Base-by-base conservation (phyloP, 2,888 invertebrate species). In the Calephelis perditalis region DNA sequence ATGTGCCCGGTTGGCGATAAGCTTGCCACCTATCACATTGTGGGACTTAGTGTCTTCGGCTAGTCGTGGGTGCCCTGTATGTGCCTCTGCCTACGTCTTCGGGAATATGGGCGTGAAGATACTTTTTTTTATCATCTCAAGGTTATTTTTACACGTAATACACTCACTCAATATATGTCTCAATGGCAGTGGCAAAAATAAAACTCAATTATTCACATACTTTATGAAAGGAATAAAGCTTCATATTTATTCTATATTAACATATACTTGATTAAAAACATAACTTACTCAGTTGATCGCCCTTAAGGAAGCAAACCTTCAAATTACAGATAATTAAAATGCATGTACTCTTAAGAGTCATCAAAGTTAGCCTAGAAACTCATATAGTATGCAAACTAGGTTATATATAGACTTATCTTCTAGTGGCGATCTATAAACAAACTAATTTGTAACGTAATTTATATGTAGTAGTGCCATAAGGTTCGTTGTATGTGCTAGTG, bases 361-460 rank as follows among this genome's bases (percentile, higher is more conserved):
- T 47, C 58, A 62, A 40, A 62, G 37, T 55, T 56, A 58, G 58
- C 58, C 58, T 12, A 49, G 37, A 40, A 40, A 47, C 64, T 65
- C 70, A 66, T 67, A 66, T 68, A 58, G 63, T 67, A 74, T 72
- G 72, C 72, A 74, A 77, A 78, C 73, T 72, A 71, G 76, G 70
- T 70, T 79, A 77, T 76, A 77, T 77, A 77, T 75, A 79, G 71
- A 49, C 49, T 49, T 49, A 49, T 49, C 65, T 69, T 67, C 67
- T 75, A 79, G 79, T 81, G 54, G 62, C 57, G 67, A 63, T 73
- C 73, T 68, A 75, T 78, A 84, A 82, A 84, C 82, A 83, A 73
- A 78, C 79, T 75, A 70, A 81, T 84, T 80, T 77, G 75, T 74
- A 69, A 67, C 64, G 66, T 75, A 77, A 76, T 82, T 84, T 83